phyloP scores from a whole-genome alignment of 2,113 vertebrate species.

The Dolichotis patagonum region DNA sequence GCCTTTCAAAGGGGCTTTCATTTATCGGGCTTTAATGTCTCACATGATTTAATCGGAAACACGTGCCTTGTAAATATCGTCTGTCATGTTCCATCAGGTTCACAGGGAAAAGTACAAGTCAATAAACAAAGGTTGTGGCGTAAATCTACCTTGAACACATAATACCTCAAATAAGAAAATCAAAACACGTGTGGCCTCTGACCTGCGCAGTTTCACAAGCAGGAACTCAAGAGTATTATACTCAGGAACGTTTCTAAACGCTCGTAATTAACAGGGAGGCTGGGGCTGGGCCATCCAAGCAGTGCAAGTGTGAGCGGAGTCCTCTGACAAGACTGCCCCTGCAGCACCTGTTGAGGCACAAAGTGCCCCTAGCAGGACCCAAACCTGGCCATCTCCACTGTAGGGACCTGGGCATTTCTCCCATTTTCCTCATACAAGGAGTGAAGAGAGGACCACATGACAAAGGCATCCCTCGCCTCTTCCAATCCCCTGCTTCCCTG shows the following conservation, averaged over 20 bases:
- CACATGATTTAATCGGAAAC: slow-evolving; percentile 91
- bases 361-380: neutral
- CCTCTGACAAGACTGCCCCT: neutral
- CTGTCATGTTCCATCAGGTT: slow-evolving; percentile 92
- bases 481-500: neutral
- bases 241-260: slow-evolving; percentile 83
- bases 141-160: slow-evolving; percentile 92
- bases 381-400: slow-evolving; percentile 58
- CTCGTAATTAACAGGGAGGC: slow-evolving; percentile 85
- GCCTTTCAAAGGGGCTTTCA: slow-evolving; percentile 87
- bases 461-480: neutral
- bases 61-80: slow-evolving; percentile 91
- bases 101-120: slow-evolving; percentile 90
- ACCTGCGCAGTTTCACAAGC: slow-evolving; percentile 87
- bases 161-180: slow-evolving; percentile 91
- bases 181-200: slow-evolving; percentile 92
- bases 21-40: slow-evolving; percentile 91
- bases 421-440: neutral
- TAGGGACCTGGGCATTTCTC: slow-evolving; percentile 53
- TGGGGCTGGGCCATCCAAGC: neutral
- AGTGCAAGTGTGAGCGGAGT: neutral
- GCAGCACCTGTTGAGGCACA: slow-evolving; percentile 62
- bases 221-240: slow-evolving; percentile 86
- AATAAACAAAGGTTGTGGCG: slow-evolving; percentile 91
- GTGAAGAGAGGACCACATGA: neutral